These are phyloP conservation scores for Carassius auratus DNA, from an alignment of 2,113 vertebrate genomes.

Conservation along the genomic window DNA sequence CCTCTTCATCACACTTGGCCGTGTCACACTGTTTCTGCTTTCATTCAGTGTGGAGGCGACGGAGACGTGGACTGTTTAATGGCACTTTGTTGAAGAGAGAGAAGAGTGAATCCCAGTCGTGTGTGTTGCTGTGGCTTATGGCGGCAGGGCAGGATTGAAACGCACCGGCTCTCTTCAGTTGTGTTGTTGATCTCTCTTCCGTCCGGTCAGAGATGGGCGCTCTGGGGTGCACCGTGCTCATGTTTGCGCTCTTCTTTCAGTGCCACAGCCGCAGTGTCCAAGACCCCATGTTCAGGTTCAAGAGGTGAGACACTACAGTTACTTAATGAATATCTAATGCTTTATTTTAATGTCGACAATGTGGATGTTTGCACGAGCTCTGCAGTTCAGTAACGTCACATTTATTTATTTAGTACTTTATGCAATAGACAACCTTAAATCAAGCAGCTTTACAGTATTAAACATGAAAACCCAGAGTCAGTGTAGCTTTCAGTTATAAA, in stretches of 20 bases:
- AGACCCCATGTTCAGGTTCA: slow-evolving; percentile 75
- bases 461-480: too few relatives aligned
- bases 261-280: slow-evolving; percentile 76
- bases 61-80: slow-evolving; percentile 17
- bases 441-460: too few relatives aligned
- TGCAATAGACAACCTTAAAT: too few relatives aligned
- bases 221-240: slow-evolving; percentile 69
- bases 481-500: too few relatives aligned
- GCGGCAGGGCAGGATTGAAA: slow-evolving; percentile 15
- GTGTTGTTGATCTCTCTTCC: slow-evolving; percentile 8
- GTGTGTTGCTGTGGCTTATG: slow-evolving; percentile 6
- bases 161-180: neutral
- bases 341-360: too few relatives aligned
- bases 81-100: neutral
- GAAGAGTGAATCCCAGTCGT: neutral
- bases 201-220: slow-evolving; percentile 76
- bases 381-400: too few relatives aligned
- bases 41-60: slow-evolving; percentile 19
- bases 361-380: too few relatives aligned
- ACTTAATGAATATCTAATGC: neutral
- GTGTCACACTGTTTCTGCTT: slow-evolving; percentile 10
- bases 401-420: too few relatives aligned
- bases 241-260: slow-evolving; percentile 76
- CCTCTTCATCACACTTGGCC: slow-evolving; percentile 14
- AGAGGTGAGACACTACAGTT: slow-evolving; percentile 79